A percentile compares a stretch with the other conserved stretches of the same genome.
These are phyloP conservation scores for Thysanoteuthis rhombus DNA, from an alignment of 2,888 invertebrate species.

Conservation along the genomic window DNA sequence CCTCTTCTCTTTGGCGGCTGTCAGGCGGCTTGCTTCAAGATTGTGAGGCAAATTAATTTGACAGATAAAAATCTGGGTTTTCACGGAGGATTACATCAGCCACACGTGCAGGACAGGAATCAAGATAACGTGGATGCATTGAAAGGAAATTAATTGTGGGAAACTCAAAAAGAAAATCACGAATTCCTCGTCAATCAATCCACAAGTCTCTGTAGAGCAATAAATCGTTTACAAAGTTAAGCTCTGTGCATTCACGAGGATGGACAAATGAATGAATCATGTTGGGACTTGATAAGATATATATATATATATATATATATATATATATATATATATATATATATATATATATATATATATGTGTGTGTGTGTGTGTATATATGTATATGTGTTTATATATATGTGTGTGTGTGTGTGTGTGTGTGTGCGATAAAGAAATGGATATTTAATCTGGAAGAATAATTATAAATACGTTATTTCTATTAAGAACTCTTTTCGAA, in stretches of 20 bases:
- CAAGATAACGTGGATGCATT: not conserved
- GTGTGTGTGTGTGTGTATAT: not conserved
- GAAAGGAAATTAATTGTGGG: not conserved
- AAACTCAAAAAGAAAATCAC: not conserved
- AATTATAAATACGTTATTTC: too few species aligned
- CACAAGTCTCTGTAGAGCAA: not conserved
- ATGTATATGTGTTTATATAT: too few species aligned
- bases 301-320: not conserved
- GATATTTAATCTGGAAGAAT: too few species aligned
- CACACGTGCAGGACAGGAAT: too few species aligned
- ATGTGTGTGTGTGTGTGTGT: too few species aligned
- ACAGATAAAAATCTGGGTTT: not conserved
- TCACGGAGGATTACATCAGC: not conserved
- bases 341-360: not conserved
- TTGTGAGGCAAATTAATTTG: not conserved
- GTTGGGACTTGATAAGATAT: too few species aligned
- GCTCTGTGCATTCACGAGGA: not conserved
- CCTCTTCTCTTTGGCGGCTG: too few species aligned
- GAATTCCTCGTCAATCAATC: not conserved
- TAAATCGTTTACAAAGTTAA: not conserved
- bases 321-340: not conserved
- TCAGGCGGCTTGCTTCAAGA: not conserved
- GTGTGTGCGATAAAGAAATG: too few species aligned
- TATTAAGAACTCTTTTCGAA: too few species aligned
- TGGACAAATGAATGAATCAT: too few species aligned